Conservation (phyloP, 2,797 vertebrate species). For the Triplophysa yarkandensis region DNA sequence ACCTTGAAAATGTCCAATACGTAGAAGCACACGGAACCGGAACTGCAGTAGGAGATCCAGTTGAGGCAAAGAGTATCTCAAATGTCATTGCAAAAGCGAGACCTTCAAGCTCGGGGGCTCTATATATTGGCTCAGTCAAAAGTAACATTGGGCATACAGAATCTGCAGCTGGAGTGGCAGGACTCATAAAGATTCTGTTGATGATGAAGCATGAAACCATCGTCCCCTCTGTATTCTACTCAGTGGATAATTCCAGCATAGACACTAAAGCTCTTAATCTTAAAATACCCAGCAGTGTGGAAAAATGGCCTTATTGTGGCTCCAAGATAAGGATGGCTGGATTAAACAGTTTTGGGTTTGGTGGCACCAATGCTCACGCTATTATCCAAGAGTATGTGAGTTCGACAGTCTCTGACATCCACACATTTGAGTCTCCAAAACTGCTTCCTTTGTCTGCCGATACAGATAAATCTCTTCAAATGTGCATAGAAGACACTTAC, state of each 20-base stretch:
- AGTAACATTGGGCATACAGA: slow-evolving; percentile 89
- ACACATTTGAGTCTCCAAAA: slow-evolving; percentile 62
- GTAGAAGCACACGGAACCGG: slow-evolving; percentile 88
- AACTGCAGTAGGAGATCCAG: slow-evolving; percentile 80
- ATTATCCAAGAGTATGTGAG: slow-evolving; percentile 78
- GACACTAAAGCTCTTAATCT: slow-evolving; percentile 76
- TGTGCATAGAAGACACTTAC: slow-evolving; percentile 69
- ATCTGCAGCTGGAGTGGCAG: slow-evolving; percentile 87
- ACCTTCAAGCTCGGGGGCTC: slow-evolving; percentile 58
- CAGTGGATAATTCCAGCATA: slow-evolving; percentile 73
- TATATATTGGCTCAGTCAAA: slow-evolving; percentile 85
- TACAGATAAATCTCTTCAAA: slow-evolving; percentile 73
- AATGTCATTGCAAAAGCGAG: slow-evolving; percentile 76
- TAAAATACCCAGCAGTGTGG: slow-evolving; percentile 70
- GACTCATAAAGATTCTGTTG: slow-evolving; percentile 86
- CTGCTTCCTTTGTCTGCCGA: slow-evolving; percentile 81
- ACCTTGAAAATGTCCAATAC: slow-evolving; percentile 79
- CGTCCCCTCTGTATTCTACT: slow-evolving; percentile 83
- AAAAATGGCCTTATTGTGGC: slow-evolving; percentile 75
- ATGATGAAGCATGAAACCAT: slow-evolving; percentile 87
- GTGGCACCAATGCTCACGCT: slow-evolving; percentile 85
- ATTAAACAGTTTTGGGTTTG: slow-evolving; percentile 89
- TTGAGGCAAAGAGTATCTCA: slow-evolving; percentile 80
- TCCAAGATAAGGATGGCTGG: slow-evolving; percentile 77
- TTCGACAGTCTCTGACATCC: slow-evolving; percentile 38